Percentiles rank a stretch among this genome's conserved stretches.
Conservation (phyloP, 2,797 vertebrate genomes). For the Antrozous pallidus region DNA sequence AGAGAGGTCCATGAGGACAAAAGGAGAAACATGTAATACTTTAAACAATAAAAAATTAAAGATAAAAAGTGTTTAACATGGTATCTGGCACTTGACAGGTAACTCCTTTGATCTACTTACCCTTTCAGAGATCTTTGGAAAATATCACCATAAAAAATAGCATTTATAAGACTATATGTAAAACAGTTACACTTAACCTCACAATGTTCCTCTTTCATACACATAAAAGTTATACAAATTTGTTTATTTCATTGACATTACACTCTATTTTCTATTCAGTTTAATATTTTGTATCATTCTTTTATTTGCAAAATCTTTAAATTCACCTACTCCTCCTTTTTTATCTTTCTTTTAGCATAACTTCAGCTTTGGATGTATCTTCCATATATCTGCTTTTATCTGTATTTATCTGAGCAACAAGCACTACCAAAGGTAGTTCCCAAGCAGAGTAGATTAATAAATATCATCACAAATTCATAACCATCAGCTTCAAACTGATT, state of each 20-base stretch:
- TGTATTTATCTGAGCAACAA: neutral
- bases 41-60: no score
- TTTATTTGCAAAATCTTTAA: conserved; percentile 7
- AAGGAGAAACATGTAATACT: no score
- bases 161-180: neutral
- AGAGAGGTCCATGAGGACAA: no score
- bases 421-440: neutral
- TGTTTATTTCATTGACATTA: neutral
- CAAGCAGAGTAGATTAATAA: neutral
- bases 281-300: neutral
- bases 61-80: neutral
- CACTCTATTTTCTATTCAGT: neutral
- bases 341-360: neutral
- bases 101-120: neutral
- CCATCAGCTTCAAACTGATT: neutral
- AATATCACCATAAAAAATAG: neutral
- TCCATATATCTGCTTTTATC: neutral
- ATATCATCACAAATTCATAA: neutral
- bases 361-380: neutral
- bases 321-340: neutral
- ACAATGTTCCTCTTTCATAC: neutral
- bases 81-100: neutral
- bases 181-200: conserved; percentile 6
- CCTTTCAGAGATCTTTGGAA: neutral
- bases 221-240: neutral